phyloP scores from a whole-genome alignment of 2,888 invertebrate genomes.

The Tetramorium bicarinatum region DNA sequence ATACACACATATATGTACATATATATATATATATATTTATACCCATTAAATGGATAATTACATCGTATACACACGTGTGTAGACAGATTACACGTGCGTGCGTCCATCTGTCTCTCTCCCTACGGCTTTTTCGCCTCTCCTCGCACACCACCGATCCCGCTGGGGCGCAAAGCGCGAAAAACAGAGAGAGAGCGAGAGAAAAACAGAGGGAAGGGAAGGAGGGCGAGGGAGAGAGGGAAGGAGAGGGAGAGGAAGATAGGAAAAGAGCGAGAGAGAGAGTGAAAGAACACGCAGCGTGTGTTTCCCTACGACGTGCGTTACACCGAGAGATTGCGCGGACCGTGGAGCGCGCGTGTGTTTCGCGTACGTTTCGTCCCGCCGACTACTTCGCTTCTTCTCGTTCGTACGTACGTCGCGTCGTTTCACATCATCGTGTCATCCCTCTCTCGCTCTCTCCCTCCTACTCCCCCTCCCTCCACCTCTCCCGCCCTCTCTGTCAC shows the following conservation, averaged over 20 bases:
- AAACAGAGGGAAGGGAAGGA: constrained; percentile 23
- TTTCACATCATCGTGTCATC: constrained; percentile 32
- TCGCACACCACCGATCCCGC: constrained; percentile 67
- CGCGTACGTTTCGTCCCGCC: constrained; percentile 66
- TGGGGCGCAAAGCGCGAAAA: constrained; percentile 71
- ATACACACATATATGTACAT: background rate
- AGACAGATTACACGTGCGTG: constrained; percentile 34
- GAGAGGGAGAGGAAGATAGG: constrained; percentile 40
- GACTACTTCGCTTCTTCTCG: constrained; percentile 56
- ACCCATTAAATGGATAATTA: background rate
- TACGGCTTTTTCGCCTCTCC: constrained; percentile 64
- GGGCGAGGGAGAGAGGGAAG: background rate
- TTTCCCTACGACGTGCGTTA: constrained; percentile 72
- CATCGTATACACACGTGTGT: background rate
- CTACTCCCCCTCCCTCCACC: background rate
- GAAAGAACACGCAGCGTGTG: constrained; percentile 57
- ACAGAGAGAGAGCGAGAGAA: constrained; percentile 36
- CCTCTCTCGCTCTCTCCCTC: background rate
- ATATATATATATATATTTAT: background rate
- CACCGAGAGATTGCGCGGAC: constrained; percentile 71
- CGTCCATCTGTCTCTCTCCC: constrained; percentile 21
- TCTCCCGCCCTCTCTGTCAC: background rate
- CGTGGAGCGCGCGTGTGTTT: constrained; percentile 76
- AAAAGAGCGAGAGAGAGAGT: constrained; percentile 35
- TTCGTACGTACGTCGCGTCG: constrained; percentile 56